phyloP scores from a whole-genome alignment of 1,140 invertebrate species.

The Drosophila eugracilis region DNA sequence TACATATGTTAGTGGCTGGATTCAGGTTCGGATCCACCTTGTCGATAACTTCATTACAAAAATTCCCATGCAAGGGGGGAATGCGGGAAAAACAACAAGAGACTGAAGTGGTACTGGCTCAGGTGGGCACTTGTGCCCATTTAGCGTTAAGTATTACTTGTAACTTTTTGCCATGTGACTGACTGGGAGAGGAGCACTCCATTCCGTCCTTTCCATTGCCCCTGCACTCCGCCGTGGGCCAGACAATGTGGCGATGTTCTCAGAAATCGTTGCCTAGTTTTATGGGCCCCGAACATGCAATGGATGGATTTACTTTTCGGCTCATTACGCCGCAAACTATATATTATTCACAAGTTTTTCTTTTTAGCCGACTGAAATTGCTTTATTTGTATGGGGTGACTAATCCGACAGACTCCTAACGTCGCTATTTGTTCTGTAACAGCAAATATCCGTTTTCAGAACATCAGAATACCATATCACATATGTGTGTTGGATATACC shows the following conservation, averaged over 20 bases:
- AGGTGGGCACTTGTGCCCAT: constrained; percentile 71
- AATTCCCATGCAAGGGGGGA: constrained; percentile 46
- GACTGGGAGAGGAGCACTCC: constrained; percentile 52
- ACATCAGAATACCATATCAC: not conserved
- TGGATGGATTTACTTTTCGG: constrained; percentile 42
- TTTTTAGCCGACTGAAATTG: constrained; percentile 26
- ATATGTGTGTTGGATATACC: not conserved
- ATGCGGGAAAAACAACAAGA: constrained; percentile 30
- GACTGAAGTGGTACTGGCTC: constrained; percentile 38
- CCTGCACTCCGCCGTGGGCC: constrained; percentile 10
- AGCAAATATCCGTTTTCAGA: not conserved
- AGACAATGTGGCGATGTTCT: constrained; percentile 69
- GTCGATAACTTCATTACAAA: constrained; percentile 80
- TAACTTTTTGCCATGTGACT: constrained; percentile 80
- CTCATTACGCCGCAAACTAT: constrained; percentile 72
- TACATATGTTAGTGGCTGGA: constrained; percentile 66
- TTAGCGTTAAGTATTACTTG: constrained; percentile 79
- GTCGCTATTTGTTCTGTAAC: not conserved
- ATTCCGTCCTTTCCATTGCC: constrained; percentile 8
- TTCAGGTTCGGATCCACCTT: constrained; percentile 42
- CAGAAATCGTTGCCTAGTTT: constrained; percentile 70
- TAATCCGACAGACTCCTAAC: constrained; percentile 9
- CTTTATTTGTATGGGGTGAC: constrained; percentile 43
- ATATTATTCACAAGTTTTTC: constrained; percentile 58
- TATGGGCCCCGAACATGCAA: constrained; percentile 69